Evolutionary conservation across 2,797 vertebrate species (phyloP).

Genomic region (Argya squamiceps): DNA sequence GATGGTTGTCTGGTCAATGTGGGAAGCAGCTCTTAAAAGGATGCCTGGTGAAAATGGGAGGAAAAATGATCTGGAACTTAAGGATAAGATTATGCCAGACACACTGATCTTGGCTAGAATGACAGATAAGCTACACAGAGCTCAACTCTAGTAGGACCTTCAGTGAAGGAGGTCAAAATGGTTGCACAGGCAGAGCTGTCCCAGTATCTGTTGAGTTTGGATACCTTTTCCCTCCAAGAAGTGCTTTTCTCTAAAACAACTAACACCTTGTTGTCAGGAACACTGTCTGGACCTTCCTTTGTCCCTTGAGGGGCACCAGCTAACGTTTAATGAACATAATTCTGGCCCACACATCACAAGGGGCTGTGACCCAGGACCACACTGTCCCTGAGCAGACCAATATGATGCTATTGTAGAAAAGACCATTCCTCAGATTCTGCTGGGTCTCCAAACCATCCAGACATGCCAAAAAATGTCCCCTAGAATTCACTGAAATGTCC

Average conservation of each 20-base stretch:
- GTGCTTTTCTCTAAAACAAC: background rate
- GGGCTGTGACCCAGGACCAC: background rate
- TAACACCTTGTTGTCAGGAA: background rate
- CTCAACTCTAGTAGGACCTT: background rate
- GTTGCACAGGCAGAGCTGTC: background rate
- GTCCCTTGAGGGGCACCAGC: background rate
- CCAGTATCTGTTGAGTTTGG: background rate
- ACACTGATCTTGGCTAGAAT: background rate
- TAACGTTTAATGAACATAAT: background rate
- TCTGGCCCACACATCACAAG: background rate
- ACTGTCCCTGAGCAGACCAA: accelerated
- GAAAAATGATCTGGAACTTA: background rate
- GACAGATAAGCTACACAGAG: background rate
- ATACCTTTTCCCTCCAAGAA: accelerated
- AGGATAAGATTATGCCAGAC: background rate
- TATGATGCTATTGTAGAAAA: background rate
- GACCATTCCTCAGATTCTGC: background rate
- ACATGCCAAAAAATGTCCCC: background rate
- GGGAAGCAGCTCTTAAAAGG: background rate
- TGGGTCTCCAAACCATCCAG: background rate
- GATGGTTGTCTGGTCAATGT: background rate
- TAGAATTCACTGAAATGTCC: background rate
- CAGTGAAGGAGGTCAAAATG: background rate
- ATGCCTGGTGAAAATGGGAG: background rate
- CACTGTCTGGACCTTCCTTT: background rate